Base-by-base conservation (phyloP, 23 tunicate genomes). In the Styela plicata region DNA sequence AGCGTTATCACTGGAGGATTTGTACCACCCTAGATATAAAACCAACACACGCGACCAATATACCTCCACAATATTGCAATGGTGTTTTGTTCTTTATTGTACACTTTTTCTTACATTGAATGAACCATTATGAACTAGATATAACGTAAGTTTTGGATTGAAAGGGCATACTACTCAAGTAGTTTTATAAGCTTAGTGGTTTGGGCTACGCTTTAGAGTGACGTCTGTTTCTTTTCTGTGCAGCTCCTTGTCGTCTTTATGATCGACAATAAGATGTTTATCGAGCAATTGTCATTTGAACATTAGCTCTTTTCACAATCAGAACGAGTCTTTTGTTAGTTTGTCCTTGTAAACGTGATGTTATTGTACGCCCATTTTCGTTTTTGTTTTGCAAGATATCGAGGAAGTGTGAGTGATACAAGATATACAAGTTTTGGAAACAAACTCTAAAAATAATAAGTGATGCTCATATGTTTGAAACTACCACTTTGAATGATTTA, bases 321-420 rank as follows among this genome's bases (percentile, higher is more conserved):
- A 7, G 57, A 5, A 5, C 57, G 57, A 7, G 7, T 44, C 71
- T 67, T 25, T 67, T 67, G 71, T 67, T 67, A 29, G 30, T 67
- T 27, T 67, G 71, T 22, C 71, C 71, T 67, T 67, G 71, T 67
- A 67, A 1, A 25, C 30, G 31, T 67, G 71, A 1, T 67, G 71
- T 67, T 67, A 0, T 67, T 27, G 22, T 67, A 67, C 71, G 71
- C 71, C 71, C 22, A 67, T 29, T 67, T 67, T 29, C 31, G 71
- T 22, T 27, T 67, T 25, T 67, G 30, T 25, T 67, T 0, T 29
- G 30, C 24, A 17, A 67, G 17, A 1, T 18, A 18, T 29, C 19
- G 2, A 27, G 22, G 71, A 25, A 67, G 71, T 67, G 71, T 67
- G 31, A 67, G 17, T 21, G 30, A 1, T 18, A 29, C 17, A 21